Conservation (phyloP, 2,113 vertebrate species). For the Zosterops japonicus region DNA sequence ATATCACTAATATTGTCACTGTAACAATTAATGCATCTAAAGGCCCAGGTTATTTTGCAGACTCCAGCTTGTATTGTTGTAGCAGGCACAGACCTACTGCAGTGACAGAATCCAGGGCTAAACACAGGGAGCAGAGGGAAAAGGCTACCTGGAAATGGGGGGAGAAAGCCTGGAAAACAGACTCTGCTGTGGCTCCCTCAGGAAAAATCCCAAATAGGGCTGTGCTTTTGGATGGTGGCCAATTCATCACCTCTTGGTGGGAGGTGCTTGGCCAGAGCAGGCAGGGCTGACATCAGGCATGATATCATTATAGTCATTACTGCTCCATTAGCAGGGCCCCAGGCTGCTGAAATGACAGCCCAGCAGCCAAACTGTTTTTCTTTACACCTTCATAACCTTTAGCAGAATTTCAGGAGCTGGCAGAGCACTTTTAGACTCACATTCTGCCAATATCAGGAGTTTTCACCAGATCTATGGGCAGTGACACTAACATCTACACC, state of each 20-base stretch:
- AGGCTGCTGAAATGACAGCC: conserved; percentile 59
- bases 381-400: conserved; percentile 55
- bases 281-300: conserved; percentile 22
- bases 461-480: neutral
- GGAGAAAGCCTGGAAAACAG: neutral
- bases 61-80: neutral
- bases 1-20: too few relatives aligned
- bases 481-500: neutral
- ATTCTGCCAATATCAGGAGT: neutral
- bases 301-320: conserved; percentile 70
- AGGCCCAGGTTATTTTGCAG: neutral
- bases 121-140: neutral
- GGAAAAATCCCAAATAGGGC: neutral
- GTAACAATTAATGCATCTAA: too few relatives aligned
- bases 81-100: neutral
- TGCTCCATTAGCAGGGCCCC: conserved; percentile 67
- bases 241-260: conserved; percentile 27
- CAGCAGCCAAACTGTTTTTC: conserved; percentile 47
- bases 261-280: conserved; percentile 33
- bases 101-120: neutral
- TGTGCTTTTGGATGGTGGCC: conserved; percentile 16
- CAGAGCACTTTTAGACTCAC: neutral
- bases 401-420: neutral
- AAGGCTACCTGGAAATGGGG: neutral
- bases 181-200: neutral